A percentile compares a stretch with the other conserved stretches of the same genome.
These are phyloP conservation scores for Eupithecia subfuscata DNA, from an alignment of 2,888 invertebrate species.

Conservation along the genomic window DNA sequence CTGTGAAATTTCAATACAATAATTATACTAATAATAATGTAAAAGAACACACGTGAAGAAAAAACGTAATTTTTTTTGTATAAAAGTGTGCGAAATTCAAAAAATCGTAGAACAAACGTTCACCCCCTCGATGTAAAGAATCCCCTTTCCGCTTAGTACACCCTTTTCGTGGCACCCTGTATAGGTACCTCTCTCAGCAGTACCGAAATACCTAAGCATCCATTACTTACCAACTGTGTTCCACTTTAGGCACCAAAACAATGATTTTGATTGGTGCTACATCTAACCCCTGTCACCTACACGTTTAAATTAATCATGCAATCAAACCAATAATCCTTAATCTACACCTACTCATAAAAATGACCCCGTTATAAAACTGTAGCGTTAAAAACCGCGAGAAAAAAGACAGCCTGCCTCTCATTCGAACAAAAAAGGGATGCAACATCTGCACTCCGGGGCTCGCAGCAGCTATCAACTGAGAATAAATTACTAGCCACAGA, in stretches of 20 bases:
- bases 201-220: background rate
- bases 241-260: background rate
- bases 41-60: too few relatives aligned
- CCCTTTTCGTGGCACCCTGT: too few relatives aligned
- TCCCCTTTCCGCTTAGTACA: too few relatives aligned
- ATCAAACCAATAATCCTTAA: conserved; percentile 1
- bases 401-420: conserved; percentile 31
- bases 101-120: too few relatives aligned
- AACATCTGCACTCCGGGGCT: conserved; percentile 67
- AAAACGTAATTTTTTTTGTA: too few relatives aligned
- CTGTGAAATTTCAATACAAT: too few relatives aligned
- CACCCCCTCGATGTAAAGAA: too few relatives aligned
- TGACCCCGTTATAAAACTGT: background rate
- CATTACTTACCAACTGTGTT: background rate
- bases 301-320: background rate
- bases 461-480: conserved; percentile 48
- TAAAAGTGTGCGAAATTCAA: too few relatives aligned
- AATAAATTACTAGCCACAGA: conserved; percentile 54
- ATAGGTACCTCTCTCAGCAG: background rate
- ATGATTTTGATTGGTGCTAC: background rate
- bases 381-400: conserved; percentile 1
- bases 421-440: conserved; percentile 57
- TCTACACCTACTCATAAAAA: background rate
- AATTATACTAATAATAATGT: too few relatives aligned
- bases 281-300: background rate